phyloP scores from a whole-genome alignment of 2,888 invertebrate species.

The Drosophila falleni region DNA sequence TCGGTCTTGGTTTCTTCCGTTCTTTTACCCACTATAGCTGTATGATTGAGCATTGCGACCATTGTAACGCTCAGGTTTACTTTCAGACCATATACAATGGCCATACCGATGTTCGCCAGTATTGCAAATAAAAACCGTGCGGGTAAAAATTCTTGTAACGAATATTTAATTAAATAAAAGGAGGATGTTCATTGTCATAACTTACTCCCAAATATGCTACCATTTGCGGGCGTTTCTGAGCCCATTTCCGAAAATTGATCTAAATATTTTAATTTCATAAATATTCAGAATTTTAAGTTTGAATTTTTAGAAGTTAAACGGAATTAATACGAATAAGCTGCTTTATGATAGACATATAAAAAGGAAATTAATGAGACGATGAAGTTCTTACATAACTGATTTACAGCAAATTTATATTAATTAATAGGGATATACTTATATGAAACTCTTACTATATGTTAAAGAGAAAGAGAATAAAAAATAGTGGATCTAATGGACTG shows the following conservation, averaged over 20 bases:
- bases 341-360: not conserved
- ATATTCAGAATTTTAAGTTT: not conserved
- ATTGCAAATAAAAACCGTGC: constrained; percentile 91
- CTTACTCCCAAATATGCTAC: not conserved
- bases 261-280: not conserved
- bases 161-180: not conserved
- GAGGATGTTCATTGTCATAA: not conserved
- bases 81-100: constrained; percentile 92
- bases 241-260: not conserved
- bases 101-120: constrained; percentile 91
- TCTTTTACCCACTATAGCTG: constrained; percentile 84
- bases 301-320: not conserved
- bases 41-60: constrained; percentile 93
- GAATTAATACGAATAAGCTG: not conserved
- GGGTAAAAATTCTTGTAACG: constrained; percentile 87
- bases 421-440: too few species aligned
- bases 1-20: not conserved
- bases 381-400: not conserved
- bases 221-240: not conserved
- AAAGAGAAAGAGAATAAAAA: too few species aligned
- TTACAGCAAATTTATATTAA: not conserved
- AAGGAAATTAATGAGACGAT: not conserved
- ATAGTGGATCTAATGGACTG: too few species aligned
- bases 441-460: too few species aligned
- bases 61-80: constrained; percentile 93